Evolutionary conservation across 1,140 invertebrate genomes (phyloP).

Genomic region (Apocrypta bakeri): DNA sequence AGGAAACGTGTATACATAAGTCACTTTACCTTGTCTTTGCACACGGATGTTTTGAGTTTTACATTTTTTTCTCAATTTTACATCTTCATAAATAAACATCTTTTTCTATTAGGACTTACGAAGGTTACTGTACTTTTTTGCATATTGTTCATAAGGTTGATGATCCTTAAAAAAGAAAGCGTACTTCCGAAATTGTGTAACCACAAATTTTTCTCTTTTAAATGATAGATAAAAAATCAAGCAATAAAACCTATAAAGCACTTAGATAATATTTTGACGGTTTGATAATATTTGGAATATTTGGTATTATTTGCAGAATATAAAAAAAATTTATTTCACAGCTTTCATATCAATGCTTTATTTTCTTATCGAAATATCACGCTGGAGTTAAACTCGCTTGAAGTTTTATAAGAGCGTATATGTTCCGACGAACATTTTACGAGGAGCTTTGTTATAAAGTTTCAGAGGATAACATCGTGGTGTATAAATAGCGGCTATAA

Average conservation of each 20-base stretch:
- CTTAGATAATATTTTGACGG: too few species aligned
- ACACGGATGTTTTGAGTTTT: not conserved
- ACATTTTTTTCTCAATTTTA: not conserved
- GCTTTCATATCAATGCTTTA: not conserved
- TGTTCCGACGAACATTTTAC: conserved; percentile 20
- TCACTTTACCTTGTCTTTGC: conserved; percentile 51
- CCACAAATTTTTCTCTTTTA: too few species aligned
- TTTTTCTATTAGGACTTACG: too few species aligned
- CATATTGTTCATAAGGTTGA: too few species aligned
- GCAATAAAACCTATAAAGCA: too few species aligned
- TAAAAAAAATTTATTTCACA: not conserved
- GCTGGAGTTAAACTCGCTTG: conserved; percentile 12
- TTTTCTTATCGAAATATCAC: conserved; percentile 28
- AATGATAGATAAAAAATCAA: too few species aligned
- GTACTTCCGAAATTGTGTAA: too few species aligned
- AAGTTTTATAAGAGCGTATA: conserved; percentile 35
- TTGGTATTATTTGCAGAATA: not conserved
- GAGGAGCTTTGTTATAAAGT: conserved; percentile 41
- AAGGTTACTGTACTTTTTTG: too few species aligned
- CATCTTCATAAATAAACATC: too few species aligned
- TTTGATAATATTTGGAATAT: not conserved
- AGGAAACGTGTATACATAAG: not conserved
- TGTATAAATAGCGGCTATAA: conserved; percentile 33
- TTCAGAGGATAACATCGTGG: conserved; percentile 18
- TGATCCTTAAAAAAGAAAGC: too few species aligned